phyloP scores from a whole-genome alignment of 37 sponge, comb jelly and placozoan species.

The Axinella damicornis region DNA sequence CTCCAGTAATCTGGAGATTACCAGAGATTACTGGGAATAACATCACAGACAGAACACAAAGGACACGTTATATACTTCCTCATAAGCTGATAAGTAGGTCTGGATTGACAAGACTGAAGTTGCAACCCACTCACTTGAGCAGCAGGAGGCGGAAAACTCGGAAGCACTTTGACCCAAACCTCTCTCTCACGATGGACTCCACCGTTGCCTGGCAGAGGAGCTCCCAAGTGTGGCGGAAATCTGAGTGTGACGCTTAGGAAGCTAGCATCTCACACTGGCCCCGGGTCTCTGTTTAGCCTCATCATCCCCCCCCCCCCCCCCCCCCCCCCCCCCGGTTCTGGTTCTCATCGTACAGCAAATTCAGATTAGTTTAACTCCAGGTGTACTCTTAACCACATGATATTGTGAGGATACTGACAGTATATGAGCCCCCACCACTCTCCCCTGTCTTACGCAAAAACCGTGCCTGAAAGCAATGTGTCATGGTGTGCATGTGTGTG shows the following conservation, averaged over 20 bases:
- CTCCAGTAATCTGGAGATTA: too few relatives aligned
- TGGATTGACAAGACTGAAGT: too few relatives aligned
- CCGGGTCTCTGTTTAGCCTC: background rate
- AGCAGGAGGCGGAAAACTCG: constrained; percentile 82
- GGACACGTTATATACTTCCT: too few relatives aligned
- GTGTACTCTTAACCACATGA: too few relatives aligned
- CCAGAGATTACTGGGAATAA: too few relatives aligned
- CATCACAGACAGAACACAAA: too few relatives aligned
- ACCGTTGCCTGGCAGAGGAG: constrained; percentile 65
- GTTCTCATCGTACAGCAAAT: too few relatives aligned
- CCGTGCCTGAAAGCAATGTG: constrained; percentile 11
- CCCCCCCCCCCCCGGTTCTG: too few relatives aligned
- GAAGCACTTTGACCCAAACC: constrained; percentile 81
- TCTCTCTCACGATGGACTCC: constrained; percentile 80
- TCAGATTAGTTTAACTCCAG: too few relatives aligned
- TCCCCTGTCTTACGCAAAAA: constrained; percentile 66
- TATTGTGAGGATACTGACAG: constrained; percentile 69
- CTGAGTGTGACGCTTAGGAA: constrained; percentile 3
- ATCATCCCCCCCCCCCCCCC: too few relatives aligned
- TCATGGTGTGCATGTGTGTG: background rate
- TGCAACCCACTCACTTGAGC: background rate
- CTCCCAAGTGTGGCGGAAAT: constrained; percentile 37
- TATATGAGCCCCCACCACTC: constrained; percentile 67
- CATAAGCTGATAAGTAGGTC: too few relatives aligned
- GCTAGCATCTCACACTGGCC: too few relatives aligned